These are phyloP conservation scores for Conger conger DNA, from an alignment of 2,113 vertebrate species.

Conservation along the genomic window DNA sequence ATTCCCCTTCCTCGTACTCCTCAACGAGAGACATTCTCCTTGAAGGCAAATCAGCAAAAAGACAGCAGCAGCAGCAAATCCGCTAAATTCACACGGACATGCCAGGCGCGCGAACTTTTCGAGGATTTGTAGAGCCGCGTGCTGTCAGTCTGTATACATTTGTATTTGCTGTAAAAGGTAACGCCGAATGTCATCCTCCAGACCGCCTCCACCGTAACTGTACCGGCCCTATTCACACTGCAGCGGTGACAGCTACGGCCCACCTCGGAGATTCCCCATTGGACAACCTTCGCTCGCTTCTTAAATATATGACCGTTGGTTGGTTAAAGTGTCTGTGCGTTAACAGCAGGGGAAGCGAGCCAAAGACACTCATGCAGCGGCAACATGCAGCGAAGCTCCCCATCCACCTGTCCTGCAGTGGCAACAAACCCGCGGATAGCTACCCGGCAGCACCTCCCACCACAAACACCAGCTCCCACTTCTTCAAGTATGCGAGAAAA, in stretches of 20 bases:
- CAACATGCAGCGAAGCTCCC: neutral
- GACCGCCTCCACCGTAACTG: slow-evolving; percentile 6
- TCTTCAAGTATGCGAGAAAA: neutral
- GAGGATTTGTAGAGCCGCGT: neutral
- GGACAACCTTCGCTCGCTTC: slow-evolving; percentile 16
- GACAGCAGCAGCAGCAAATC: neutral
- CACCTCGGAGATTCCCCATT: slow-evolving; percentile 27
- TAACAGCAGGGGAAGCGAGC: neutral
- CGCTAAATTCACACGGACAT: neutral
- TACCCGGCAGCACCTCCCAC: too few relatives aligned
- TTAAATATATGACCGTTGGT: slow-evolving; percentile 22
- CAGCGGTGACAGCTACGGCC: slow-evolving; percentile 26
- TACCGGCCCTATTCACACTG: slow-evolving; percentile 24
- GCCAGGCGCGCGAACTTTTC: neutral
- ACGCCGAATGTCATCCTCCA: slow-evolving; percentile 12
- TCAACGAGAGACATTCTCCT: slow-evolving; percentile 47
- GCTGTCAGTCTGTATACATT: neutral
- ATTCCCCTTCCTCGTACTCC: slow-evolving; percentile 71
- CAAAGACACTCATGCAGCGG: neutral
- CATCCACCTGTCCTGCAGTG: neutral
- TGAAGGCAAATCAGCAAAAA: neutral
- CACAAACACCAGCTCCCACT: too few relatives aligned
- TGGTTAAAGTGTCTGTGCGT: slow-evolving; percentile 26
- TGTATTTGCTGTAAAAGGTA: slow-evolving; percentile 2
- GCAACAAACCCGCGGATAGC: neutral